Percentiles rank a stretch among this genome's conserved stretches.
Evolutionary conservation across 2,888 invertebrate species (phyloP).

Genomic region (Pandemis cinnamomeana): DNA sequence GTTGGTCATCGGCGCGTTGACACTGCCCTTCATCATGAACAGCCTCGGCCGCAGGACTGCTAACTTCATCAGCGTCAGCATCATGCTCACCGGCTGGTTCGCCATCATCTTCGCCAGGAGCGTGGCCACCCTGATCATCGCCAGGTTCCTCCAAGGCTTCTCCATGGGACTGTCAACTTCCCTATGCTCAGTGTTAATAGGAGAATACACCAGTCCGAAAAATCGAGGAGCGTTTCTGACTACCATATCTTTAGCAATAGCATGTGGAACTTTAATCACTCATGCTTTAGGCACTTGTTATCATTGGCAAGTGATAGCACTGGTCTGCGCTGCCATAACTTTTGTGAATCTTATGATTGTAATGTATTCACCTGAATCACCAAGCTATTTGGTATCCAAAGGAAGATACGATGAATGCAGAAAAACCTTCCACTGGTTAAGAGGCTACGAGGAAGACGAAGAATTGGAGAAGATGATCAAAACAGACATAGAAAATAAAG

Average conservation of each 20-base stretch:
- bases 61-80: constrained; percentile 65
- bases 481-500: constrained; percentile 39
- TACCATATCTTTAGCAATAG: constrained; percentile 80
- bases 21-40: constrained; percentile 61
- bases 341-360: constrained; percentile 57
- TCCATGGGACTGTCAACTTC: constrained; percentile 74
- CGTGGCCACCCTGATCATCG: constrained; percentile 50
- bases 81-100: constrained; percentile 74
- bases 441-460: constrained; percentile 65
- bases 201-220: constrained; percentile 78
- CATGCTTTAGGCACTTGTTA: constrained; percentile 83
- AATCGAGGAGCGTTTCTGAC: constrained; percentile 84
- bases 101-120: constrained; percentile 56
- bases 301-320: constrained; percentile 75
- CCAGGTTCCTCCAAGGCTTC: constrained; percentile 60
- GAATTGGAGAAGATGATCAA: constrained; percentile 56
- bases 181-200: constrained; percentile 70
- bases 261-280: constrained; percentile 80
- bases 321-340: constrained; percentile 66
- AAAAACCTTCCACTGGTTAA: constrained; percentile 76
- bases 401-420: constrained; percentile 75
- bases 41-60: constrained; percentile 71
- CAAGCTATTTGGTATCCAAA: constrained; percentile 82
- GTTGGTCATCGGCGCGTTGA: constrained; percentile 41
- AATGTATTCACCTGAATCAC: constrained; percentile 78